Base-by-base conservation (phyloP, 2,797 vertebrate genomes). In the Mareca penelope region DNA sequence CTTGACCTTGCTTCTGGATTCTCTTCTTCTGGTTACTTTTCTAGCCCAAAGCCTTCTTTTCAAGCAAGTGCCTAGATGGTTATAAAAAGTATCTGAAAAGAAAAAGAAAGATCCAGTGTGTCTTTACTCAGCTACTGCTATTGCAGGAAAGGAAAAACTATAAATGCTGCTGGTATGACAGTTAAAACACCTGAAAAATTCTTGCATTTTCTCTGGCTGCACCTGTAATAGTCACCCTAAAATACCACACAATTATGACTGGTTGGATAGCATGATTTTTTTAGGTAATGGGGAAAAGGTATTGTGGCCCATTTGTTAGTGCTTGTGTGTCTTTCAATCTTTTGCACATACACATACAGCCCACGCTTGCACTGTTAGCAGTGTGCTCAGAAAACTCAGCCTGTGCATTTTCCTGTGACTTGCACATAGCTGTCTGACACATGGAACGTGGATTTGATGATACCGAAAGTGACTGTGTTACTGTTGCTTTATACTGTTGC, bases 101-200 rank as follows among this genome's bases (percentile, higher is more conserved):
- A 61, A 64, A 63, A 39, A 73, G 22, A 56, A 80, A 11, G 40
- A 68, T 73, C 33, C 42, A 68, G 6, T 0, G 2, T 73, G 24
- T 42, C 22, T 83, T 75, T 67, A 35, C 56, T 72, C 33, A 83
- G 15, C 13, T 35, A 6, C 1, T 1, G 24, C 11, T 76, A 4
- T 21, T 71, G 29, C 14, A 42, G 46, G 53, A 67, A 67, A 75
- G 40, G 8, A 9, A 22, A 68, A 89, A 28, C 28, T 50, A 4
- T 7, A 57, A 48, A 79, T 76, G 21, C 37, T 83, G 10, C 22
- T 15, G 33, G 29, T 22, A 50, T 80, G 23, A 31, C 33, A 35
- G 21, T 60, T 80, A 77, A 80, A 91, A 88, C 40, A 82, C 15
- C 42, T 65, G n/a, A 40, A 53, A 48, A 70, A 39, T n/a, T 65